These are phyloP conservation scores for Andricus curvator DNA, from an alignment of 2,888 invertebrate genomes.

Conservation along the genomic window DNA sequence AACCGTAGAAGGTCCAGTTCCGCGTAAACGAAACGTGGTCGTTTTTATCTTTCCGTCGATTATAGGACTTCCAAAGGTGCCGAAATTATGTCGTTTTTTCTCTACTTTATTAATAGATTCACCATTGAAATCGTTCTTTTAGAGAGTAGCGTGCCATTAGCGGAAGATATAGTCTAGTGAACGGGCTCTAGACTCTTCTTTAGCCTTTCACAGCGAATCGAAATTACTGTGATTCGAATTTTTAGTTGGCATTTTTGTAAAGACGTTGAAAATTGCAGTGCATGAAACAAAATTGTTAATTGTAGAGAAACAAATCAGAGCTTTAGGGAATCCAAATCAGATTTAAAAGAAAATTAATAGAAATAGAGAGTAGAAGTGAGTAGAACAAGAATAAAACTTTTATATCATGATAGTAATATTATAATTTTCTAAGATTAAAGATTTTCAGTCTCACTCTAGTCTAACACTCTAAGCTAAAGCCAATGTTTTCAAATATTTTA, in stretches of 20 bases:
- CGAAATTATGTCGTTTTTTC: not conserved
- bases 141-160: slow-evolving; percentile 51
- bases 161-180: slow-evolving; percentile 44
- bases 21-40: slow-evolving; percentile 58
- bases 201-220: slow-evolving; percentile 37
- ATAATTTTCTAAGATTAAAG: not conserved
- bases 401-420: not conserved
- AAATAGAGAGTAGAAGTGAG: not conserved
- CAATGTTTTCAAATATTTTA: too few relatives aligned
- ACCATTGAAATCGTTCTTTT: slow-evolving; percentile 38
- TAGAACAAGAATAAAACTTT: not conserved
- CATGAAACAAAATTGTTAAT: not conserved
- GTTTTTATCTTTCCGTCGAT: slow-evolving; percentile 45
- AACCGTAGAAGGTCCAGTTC: slow-evolving; percentile 73
- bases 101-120: not conserved
- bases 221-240: slow-evolving; percentile 22
- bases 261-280: not conserved
- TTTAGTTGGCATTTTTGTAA: slow-evolving; percentile 1
- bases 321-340: not conserved
- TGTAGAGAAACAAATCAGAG: not conserved
- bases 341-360: not conserved
- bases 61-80: slow-evolving; percentile 42
- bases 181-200: slow-evolving; percentile 34
- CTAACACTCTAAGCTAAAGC: not conserved
- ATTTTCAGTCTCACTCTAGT: not conserved